phyloP scores from a whole-genome alignment of 2,113 vertebrate genomes.

The Sinocyclocheilus rhinocerous region DNA sequence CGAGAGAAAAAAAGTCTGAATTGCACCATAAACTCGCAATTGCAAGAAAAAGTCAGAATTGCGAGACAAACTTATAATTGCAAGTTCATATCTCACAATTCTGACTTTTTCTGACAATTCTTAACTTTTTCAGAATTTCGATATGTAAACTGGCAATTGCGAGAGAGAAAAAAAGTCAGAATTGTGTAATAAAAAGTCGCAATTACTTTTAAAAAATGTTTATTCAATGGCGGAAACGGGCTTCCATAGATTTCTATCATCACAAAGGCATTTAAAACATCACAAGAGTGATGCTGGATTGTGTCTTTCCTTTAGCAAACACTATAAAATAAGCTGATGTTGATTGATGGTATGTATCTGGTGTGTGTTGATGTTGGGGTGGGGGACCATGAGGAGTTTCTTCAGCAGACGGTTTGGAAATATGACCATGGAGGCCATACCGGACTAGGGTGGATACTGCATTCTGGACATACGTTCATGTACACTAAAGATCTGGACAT shows the following conservation, averaged over 20 bases:
- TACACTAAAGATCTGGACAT: not conserved
- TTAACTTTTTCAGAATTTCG: no score
- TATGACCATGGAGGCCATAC: constrained; percentile 22
- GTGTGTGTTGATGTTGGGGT: not conserved
- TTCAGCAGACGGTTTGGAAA: constrained; percentile 15
- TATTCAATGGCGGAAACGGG: not conserved
- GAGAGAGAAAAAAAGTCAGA: no score
- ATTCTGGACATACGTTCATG: not conserved
- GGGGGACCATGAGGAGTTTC: not conserved
- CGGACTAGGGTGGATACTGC: constrained; percentile 1
- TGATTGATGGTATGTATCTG: not conserved
- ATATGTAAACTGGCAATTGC: no score
- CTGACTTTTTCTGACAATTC: no score
- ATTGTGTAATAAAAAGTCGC: no score
- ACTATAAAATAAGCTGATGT: not conserved
- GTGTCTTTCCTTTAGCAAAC: not conserved
- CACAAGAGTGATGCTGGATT: not conserved
- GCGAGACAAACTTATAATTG: no score
- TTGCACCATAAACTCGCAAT: no score
- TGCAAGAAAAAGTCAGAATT: no score
- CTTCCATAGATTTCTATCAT: not conserved
- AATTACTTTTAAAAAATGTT: not conserved
- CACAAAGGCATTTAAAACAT: not conserved
- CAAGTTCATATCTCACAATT: no score
- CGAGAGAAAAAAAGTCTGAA: no score